phyloP scores from a whole-genome alignment of 2,113 vertebrate species.

The Acrocephalus arundinaceus region DNA sequence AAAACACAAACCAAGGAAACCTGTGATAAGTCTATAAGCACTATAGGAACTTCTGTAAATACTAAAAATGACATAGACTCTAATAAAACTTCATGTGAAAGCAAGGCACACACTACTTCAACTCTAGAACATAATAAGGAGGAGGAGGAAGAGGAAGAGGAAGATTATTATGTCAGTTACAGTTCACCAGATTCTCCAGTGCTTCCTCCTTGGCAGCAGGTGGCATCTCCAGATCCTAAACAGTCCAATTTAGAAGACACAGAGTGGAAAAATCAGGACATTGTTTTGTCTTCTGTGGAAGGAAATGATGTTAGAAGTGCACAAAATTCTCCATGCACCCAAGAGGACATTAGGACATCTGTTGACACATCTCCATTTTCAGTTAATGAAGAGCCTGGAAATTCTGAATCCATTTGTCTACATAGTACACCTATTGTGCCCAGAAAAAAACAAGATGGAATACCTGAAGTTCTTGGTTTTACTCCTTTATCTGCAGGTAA shows the following conservation, averaged over 20 bases:
- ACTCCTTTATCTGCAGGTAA: slow-evolving; percentile 85
- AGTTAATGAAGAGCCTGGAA: slow-evolving; percentile 42
- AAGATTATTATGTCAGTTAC: slow-evolving; percentile 66
- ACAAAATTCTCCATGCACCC: slow-evolving; percentile 45
- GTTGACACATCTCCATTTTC: slow-evolving; percentile 64
- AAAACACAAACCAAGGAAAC: slow-evolving; percentile 58
- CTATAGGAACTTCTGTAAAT: slow-evolving; percentile 56
- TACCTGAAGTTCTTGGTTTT: slow-evolving; percentile 76
- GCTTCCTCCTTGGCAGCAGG: slow-evolving; percentile 86
- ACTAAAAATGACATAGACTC: slow-evolving; percentile 8
- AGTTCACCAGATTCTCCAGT: slow-evolving; percentile 81
- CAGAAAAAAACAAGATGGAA: slow-evolving; percentile 55
- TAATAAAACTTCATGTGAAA: slow-evolving; percentile 54
- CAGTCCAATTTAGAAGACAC: slow-evolving; percentile 51
- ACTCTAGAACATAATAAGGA: slow-evolving; percentile 61
- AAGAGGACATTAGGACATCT: not conserved
- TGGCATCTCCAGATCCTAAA: slow-evolving; percentile 69
- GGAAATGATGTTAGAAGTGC: slow-evolving; percentile 27
- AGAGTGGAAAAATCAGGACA: slow-evolving; percentile 47
- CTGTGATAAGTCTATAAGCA: slow-evolving; percentile 62
- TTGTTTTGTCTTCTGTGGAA: slow-evolving; percentile 58
- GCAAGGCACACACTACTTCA: slow-evolving; percentile 15
- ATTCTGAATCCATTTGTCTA: slow-evolving; percentile 66
- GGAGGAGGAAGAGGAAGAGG: slow-evolving; percentile 68
- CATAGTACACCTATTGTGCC: slow-evolving; percentile 85